Evolutionary conservation across 2,888 invertebrate species (phyloP).

Genomic region (Eucriotettix oculatus): DNA sequence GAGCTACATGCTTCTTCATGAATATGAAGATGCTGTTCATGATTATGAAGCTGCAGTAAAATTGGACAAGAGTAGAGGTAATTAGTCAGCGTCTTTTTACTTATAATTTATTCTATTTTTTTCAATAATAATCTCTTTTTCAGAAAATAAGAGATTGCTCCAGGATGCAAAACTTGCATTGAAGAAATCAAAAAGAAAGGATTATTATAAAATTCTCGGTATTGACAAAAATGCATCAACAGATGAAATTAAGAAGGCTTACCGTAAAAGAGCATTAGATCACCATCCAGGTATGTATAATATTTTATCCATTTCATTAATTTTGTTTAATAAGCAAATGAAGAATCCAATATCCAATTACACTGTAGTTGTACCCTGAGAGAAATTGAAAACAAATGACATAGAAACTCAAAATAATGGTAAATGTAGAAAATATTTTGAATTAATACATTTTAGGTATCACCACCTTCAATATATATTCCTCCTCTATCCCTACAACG

Average conservation of each 20-base stretch:
- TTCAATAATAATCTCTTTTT: conserved; percentile 1
- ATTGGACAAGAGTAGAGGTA: conserved; percentile 54
- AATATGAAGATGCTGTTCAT: conserved; percentile 75
- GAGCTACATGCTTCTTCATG: conserved; percentile 65
- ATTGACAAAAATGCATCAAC: conserved; percentile 65
- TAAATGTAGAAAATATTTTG: too few species aligned
- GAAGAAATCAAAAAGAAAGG: conserved; percentile 85
- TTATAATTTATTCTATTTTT: not conserved
- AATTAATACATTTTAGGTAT: too few species aligned
- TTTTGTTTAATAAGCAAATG: not conserved
- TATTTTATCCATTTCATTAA: not conserved
- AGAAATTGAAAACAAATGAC: too few species aligned
- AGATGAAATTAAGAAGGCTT: conserved; percentile 90
- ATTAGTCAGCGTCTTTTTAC: not conserved
- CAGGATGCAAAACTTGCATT: conserved; percentile 77
- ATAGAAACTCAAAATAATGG: too few species aligned
- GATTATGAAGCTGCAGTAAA: conserved; percentile 79
- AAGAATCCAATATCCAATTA: not conserved
- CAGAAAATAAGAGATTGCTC: conserved; percentile 60
- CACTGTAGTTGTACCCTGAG: too few species aligned
- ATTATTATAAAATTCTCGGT: conserved; percentile 90
- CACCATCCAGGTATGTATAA: conserved; percentile 52
- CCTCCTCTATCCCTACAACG: too few species aligned
- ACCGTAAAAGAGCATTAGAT: conserved; percentile 73
- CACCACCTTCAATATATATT: too few species aligned